phyloP scores from a whole-genome alignment of 2,797 vertebrate genomes.

The Phataginus tetradactyla region DNA sequence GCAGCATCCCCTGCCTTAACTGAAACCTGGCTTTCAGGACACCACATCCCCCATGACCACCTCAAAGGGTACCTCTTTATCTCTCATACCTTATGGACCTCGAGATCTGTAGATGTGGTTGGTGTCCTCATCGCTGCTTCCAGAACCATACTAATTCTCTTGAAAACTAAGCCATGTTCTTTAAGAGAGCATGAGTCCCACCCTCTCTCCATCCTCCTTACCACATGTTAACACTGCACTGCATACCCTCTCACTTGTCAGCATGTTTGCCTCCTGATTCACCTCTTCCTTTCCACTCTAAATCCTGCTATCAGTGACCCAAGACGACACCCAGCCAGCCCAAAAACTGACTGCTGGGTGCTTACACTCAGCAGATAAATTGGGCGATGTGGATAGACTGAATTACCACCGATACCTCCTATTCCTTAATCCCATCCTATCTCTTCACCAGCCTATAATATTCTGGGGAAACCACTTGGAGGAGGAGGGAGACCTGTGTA shows the following conservation, averaged over 20 bases:
- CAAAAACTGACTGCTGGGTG: not conserved
- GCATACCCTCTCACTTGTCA: not conserved
- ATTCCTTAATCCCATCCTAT: not conserved
- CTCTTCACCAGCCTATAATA: not conserved
- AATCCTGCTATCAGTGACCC: not conserved
- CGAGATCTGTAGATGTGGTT: not conserved
- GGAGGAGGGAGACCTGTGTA: not conserved
- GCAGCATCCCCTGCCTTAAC: not conserved
- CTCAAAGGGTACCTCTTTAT: not conserved
- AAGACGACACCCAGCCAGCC: not conserved
- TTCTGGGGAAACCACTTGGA: not conserved
- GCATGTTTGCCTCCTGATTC: not conserved
- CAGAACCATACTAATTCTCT: not conserved
- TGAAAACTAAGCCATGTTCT: not conserved
- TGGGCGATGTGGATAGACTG: not conserved
- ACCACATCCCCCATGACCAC: not conserved
- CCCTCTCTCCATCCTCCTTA: not conserved
- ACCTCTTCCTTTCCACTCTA: not conserved
- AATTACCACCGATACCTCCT: not conserved
- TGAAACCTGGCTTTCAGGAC: not conserved
- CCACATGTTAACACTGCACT: not conserved
- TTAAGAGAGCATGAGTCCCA: not conserved
- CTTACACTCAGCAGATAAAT: not conserved
- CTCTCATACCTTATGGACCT: not conserved
- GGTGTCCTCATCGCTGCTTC: not conserved